A percentile compares a stretch with the other conserved stretches of the same genome.
phyloP scores from a whole-genome alignment of 2,113 vertebrate species.

The Arvicanthis niloticus region DNA sequence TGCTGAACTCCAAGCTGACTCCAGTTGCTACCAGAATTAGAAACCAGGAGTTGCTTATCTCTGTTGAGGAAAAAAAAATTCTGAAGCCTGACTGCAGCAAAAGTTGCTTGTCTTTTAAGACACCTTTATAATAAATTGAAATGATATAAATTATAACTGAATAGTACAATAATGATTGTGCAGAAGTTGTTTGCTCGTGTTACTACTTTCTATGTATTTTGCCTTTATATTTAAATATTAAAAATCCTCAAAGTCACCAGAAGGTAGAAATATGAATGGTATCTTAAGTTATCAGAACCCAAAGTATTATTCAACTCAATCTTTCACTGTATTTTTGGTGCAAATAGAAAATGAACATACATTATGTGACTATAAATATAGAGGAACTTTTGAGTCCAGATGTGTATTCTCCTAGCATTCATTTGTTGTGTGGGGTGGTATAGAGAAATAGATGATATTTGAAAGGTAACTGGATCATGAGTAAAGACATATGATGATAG shows the following conservation, averaged over 20 bases:
- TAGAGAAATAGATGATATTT: neutral
- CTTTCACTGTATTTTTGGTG: neutral
- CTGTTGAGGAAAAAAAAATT: neutral
- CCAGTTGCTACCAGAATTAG: constrained; percentile 40
- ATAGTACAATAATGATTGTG: neutral
- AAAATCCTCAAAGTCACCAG: neutral
- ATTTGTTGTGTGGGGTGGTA: neutral
- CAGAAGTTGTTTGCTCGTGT: neutral
- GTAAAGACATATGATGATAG: fast-evolving
- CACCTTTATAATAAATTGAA: neutral
- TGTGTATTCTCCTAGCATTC: neutral
- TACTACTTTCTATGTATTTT: neutral
- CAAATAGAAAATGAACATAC: neutral
- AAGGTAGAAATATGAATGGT: neutral
- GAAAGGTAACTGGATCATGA: neutral
- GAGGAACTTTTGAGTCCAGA: neutral
- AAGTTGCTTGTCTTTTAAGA: constrained; percentile 6
- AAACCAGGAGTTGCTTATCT: constrained; percentile 32
- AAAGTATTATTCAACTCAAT: neutral
- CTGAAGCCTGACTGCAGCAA: constrained; percentile 36
- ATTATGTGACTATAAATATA: neutral
- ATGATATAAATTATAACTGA: constrained; percentile 11
- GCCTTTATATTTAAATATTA: neutral
- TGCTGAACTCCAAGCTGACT: constrained; percentile 44
- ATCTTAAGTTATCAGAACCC: neutral